Conservation (phyloP, 1,140 invertebrate genomes). For the Zaprionus ornatus region DNA sequence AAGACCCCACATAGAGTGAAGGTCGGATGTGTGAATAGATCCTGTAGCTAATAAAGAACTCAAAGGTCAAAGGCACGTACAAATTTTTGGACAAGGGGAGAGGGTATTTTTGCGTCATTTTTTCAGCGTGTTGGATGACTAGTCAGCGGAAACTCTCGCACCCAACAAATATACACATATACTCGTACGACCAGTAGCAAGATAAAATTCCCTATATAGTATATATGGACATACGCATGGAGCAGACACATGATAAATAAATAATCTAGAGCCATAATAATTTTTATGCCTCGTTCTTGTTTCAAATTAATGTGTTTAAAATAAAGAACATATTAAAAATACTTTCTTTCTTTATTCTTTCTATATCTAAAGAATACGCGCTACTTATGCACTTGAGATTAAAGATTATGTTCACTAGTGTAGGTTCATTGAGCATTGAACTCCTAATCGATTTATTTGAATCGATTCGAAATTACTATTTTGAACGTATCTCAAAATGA, state of each 20-base stretch:
- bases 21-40: neutral
- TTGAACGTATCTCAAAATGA: too few species aligned
- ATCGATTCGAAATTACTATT: neutral
- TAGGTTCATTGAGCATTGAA: neutral
- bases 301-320: too few species aligned
- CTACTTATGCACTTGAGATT: neutral
- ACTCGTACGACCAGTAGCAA: neutral
- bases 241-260: neutral
- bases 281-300: neutral
- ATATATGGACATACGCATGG: neutral
- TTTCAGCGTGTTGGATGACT: slow-evolving; percentile 1
- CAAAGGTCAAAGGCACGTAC: slow-evolving; percentile 3
- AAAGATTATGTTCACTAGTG: neutral
- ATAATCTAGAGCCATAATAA: neutral
- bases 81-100: neutral
- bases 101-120: slow-evolving; percentile 10
- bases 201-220: slow-evolving; percentile 12
- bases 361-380: too few species aligned
- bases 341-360: too few species aligned
- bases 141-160: slow-evolving; percentile 2
- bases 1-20: neutral
- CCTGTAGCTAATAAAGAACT: slow-evolving; percentile 7
- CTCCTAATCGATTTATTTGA: neutral
- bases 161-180: too few species aligned
- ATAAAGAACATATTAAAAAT: too few species aligned